Conservation (phyloP, 37 sponge, comb jelly and placozoan genomes). For the Cladorhizidae sp. region DNA sequence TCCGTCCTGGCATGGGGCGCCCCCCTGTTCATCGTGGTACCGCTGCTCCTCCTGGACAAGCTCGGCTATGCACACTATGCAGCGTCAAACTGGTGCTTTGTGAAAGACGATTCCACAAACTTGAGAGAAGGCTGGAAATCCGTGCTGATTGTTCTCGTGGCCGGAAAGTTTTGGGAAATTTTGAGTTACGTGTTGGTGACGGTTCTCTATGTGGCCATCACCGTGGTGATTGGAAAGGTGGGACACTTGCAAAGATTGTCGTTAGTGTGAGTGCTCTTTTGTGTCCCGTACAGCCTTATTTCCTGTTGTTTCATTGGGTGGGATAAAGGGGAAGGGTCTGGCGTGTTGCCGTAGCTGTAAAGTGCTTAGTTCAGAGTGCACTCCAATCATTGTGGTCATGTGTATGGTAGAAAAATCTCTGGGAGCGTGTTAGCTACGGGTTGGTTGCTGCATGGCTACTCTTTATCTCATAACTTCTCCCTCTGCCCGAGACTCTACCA, state of each 20-base stretch:
- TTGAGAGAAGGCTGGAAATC: not conserved
- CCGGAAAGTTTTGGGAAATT: slow-evolving; percentile 71
- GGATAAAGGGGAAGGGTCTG: too few species aligned
- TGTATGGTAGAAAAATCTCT: too few species aligned
- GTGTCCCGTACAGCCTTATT: too few species aligned
- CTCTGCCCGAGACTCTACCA: too few species aligned
- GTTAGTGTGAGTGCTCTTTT: not conserved
- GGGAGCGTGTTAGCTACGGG: too few species aligned
- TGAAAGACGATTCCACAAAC: not conserved
- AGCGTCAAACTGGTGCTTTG: slow-evolving; percentile 54
- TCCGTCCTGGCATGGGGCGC: slow-evolving; percentile 56
- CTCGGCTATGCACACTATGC: slow-evolving; percentile 52
- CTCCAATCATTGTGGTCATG: too few species aligned
- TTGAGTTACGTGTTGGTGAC: slow-evolving; percentile 30
- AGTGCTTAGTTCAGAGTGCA: too few species aligned
- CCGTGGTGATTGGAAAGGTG: not conserved
- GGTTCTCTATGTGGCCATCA: slow-evolving; percentile 33
- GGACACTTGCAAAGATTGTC: not conserved
- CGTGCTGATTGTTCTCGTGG: slow-evolving; percentile 19
- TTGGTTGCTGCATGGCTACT: too few species aligned
- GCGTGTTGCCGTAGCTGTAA: too few species aligned
- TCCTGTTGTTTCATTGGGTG: too few species aligned
- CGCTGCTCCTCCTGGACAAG: not conserved
- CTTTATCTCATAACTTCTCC: too few species aligned
- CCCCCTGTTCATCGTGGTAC: slow-evolving; percentile 45